Evolutionary conservation across 2,888 invertebrate genomes (phyloP).

Genomic region (Lasioglossum vierecki): DNA sequence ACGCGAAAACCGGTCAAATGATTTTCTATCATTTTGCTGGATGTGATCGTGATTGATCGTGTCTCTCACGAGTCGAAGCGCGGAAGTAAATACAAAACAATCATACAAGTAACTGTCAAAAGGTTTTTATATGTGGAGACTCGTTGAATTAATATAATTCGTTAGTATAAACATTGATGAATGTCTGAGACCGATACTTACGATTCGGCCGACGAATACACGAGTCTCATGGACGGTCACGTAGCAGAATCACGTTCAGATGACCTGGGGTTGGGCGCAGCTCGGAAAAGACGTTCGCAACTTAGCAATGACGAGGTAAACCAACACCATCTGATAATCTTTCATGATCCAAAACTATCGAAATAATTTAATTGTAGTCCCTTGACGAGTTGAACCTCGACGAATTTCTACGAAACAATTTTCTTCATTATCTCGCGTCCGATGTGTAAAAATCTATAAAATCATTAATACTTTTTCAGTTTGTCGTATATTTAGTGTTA

Average conservation of each 20-base stretch:
- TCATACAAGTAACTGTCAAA: conserved; percentile 31
- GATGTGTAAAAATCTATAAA: neutral
- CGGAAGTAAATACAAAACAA: conserved; percentile 22
- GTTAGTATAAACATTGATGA: conserved; percentile 74
- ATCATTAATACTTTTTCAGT: neutral
- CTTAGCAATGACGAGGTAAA: conserved; percentile 82
- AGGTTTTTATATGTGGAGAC: conserved; percentile 28
- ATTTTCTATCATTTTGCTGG: neutral
- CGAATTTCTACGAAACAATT: neutral
- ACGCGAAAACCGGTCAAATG: neutral
- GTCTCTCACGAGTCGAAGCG: conserved; percentile 19
- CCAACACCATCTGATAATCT: conserved; percentile 1
- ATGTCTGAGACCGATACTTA: conserved; percentile 85
- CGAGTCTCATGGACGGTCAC: conserved; percentile 94
- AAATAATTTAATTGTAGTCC: neutral
- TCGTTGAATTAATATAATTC: neutral
- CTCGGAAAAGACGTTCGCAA: conserved; percentile 86
- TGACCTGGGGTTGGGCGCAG: conserved; percentile 85
- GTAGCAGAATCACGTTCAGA: conserved; percentile 88
- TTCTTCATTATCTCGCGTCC: neutral
- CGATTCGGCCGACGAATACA: conserved; percentile 89
- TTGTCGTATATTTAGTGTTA: neutral
- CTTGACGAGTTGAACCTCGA: neutral
- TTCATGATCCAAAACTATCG: neutral
- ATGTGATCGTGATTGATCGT: conserved; percentile 12